Conservation (phyloP, 23 tunicate species). For the Clavelina lepadiformis region DNA sequence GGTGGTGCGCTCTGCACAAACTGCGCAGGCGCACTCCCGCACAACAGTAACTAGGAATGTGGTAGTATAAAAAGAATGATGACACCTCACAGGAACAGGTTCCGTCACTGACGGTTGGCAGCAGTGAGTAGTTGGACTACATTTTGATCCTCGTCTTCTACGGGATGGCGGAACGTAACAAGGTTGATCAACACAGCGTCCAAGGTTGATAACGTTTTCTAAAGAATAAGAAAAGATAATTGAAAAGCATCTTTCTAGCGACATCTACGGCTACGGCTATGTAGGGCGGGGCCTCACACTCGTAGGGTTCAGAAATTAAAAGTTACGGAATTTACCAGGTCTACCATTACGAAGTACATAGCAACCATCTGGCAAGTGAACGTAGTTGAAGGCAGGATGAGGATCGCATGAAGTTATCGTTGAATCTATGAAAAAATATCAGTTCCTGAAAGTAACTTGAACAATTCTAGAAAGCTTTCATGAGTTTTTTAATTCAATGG, state of each 20-base stretch:
- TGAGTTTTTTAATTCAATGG: too few species aligned
- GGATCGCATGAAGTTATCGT: conserved; percentile 63
- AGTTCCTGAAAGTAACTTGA: too few species aligned
- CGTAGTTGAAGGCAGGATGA: conserved; percentile 33
- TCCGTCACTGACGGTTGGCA: conserved; percentile 60
- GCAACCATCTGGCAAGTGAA: conserved; percentile 77
- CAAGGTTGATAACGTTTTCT: conserved; percentile 60
- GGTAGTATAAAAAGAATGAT: conserved; percentile 29
- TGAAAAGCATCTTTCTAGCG: too few species aligned
- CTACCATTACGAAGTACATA: conserved; percentile 15
- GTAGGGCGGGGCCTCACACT: too few species aligned
- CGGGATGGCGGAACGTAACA: conserved; percentile 24
- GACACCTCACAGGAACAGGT: conserved; percentile 68
- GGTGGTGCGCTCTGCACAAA: conserved; percentile 54
- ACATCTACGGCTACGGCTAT: too few species aligned
- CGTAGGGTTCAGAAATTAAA: too few species aligned
- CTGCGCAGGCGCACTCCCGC: conserved; percentile 50
- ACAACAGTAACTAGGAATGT: conserved; percentile 59
- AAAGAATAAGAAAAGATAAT: too few species aligned
- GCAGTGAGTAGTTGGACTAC: conserved; percentile 58
- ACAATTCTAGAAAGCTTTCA: too few species aligned
- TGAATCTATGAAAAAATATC: too few species aligned
- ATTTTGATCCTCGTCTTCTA: not conserved
- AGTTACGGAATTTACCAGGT: too few species aligned
- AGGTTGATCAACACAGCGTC: conserved; percentile 61